Evolutionary conservation across 2,797 vertebrate species (phyloP).

Genomic region (Cephalopachus bancanus): DNA sequence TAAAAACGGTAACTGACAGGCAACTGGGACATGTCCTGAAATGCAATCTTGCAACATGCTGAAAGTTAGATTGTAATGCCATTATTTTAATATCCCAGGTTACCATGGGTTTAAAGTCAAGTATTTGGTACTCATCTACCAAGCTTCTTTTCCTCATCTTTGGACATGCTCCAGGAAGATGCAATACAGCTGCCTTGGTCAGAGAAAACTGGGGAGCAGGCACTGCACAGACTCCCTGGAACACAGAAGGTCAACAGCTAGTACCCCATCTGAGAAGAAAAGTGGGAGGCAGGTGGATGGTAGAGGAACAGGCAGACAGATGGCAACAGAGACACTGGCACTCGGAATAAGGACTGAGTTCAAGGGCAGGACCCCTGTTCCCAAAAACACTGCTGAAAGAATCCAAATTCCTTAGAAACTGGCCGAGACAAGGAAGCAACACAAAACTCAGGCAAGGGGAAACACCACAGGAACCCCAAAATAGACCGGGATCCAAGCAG

Average conservation of each 20-base stretch:
- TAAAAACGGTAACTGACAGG: constrained; percentile 52
- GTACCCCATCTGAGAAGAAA: neutral
- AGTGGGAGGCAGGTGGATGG: neutral
- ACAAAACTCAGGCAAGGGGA: neutral
- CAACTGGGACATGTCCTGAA: constrained; percentile 45
- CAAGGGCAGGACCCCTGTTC: neutral
- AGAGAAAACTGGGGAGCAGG: neutral
- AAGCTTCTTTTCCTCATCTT: constrained; percentile 33
- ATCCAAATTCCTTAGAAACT: neutral
- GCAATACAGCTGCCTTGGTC: neutral
- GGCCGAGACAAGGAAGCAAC: neutral
- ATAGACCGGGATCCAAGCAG: constrained; percentile 16
- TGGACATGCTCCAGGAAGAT: neutral
- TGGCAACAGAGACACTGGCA: neutral
- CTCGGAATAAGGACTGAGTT: neutral
- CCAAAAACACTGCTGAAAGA: neutral
- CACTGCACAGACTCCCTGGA: neutral
- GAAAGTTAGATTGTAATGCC: constrained; percentile 28
- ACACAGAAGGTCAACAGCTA: neutral
- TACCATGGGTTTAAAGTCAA: constrained; percentile 22
- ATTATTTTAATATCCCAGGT: constrained; percentile 4
- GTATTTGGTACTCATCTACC: neutral
- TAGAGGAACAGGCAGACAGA: neutral
- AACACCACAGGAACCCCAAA: neutral
- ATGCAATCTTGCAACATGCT: constrained; percentile 54